A percentile compares a stretch with the other conserved stretches of the same genome.
Conservation (phyloP, 92 coral and sea anemone genomes). For the Diadumene lineata region DNA sequence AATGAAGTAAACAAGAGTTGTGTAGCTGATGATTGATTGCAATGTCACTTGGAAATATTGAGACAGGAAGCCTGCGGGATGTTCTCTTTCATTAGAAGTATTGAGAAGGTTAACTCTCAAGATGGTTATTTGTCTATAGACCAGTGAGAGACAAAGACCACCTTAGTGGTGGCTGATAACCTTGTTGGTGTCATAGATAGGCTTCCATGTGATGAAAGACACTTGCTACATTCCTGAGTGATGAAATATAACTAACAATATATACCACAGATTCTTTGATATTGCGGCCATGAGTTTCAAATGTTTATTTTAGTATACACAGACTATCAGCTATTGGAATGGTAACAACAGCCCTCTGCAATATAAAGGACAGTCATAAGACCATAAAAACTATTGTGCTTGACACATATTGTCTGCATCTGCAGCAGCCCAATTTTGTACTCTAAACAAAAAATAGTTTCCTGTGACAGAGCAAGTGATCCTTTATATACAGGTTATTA, state of each 20-base stretch:
- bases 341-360: too few relatives aligned
- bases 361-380: too few relatives aligned
- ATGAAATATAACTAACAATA: conserved; percentile 1
- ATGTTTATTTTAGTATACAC: neutral
- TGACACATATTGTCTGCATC: too few relatives aligned
- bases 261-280: conserved; percentile 22
- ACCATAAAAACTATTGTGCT: too few relatives aligned
- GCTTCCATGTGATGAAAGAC: conserved; percentile 34
- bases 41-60: neutral
- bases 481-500: too few relatives aligned
- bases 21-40: neutral
- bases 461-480: too few relatives aligned
- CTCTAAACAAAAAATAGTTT: too few relatives aligned
- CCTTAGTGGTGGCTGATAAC: conserved; percentile 33
- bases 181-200: conserved; percentile 25
- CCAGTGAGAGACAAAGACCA: conserved; percentile 32
- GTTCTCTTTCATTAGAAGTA: conserved; percentile 19
- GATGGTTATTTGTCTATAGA: conserved; percentile 18
- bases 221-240: conserved; percentile 22
- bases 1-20: neutral
- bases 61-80: conserved; percentile 33
- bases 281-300: neutral
- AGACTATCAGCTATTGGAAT: neutral
- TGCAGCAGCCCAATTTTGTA: too few relatives aligned
- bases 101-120: conserved; percentile 34